Conservation (phyloP, 1,140 invertebrate genomes). For the Dolichoris vasculosae region DNA sequence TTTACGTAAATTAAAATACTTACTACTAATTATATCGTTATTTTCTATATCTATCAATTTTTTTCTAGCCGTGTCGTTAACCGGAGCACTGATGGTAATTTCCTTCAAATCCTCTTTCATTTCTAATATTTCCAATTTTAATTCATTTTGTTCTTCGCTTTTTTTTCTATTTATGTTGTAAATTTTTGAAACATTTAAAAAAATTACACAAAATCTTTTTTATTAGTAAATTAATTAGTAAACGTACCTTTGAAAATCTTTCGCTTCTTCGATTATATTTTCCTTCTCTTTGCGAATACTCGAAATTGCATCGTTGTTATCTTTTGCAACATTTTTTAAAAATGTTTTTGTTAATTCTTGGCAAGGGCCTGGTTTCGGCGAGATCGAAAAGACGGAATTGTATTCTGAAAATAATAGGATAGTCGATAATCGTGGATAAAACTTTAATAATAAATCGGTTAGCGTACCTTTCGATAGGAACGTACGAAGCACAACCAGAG, state of each 20-base stretch:
- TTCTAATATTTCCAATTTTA: constrained; percentile 59
- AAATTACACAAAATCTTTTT: too few relatives aligned
- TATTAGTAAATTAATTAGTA: too few relatives aligned
- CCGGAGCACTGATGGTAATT: constrained; percentile 52
- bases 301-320: constrained; percentile 40
- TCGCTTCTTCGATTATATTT: constrained; percentile 52
- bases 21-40: constrained; percentile 60
- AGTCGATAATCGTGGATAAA: not conserved
- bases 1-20: too few relatives aligned
- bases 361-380: constrained; percentile 54
- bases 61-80: constrained; percentile 58
- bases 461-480: constrained; percentile 57
- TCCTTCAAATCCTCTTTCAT: constrained; percentile 54
- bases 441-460: constrained; percentile 41
- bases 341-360: constrained; percentile 55
- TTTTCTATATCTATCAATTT: constrained; percentile 58
- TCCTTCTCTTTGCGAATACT: constrained; percentile 46
- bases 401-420: constrained; percentile 43
- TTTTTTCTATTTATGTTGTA: constrained; percentile 52
- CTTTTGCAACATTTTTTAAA: constrained; percentile 53
- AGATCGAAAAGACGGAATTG: constrained; percentile 46
- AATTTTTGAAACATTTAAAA: not conserved
- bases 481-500: constrained; percentile 58
- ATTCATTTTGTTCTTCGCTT: constrained; percentile 48
- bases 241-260: constrained; percentile 11